These are phyloP conservation scores for Grantiella picta DNA, from an alignment of 2,113 vertebrate genomes.

Conservation along the genomic window DNA sequence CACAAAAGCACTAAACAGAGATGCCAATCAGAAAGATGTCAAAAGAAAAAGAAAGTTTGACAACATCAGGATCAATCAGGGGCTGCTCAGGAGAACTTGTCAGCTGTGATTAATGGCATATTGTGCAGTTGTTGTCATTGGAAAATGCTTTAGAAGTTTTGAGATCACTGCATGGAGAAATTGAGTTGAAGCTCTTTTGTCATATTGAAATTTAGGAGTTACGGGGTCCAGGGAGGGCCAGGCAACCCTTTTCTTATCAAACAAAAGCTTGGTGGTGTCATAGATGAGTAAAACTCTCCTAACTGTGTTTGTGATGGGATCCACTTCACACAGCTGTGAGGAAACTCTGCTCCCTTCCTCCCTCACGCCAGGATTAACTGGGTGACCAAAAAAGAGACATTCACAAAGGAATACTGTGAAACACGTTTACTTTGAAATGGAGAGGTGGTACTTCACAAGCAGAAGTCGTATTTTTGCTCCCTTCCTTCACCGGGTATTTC, in stretches of 20 bases:
- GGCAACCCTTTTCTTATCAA: neutral
- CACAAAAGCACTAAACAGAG: conserved; percentile 42
- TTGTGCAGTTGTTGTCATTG: neutral
- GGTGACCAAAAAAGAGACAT: neutral
- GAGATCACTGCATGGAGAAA: neutral
- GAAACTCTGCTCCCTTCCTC: neutral
- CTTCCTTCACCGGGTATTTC: fast-evolving
- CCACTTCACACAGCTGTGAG: neutral
- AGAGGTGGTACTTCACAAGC: neutral
- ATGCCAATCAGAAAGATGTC: conserved; percentile 15
- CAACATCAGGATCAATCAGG: conserved; percentile 55
- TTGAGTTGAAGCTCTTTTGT: neutral
- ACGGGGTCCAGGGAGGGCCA: neutral
- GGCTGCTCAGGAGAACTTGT: conserved; percentile 27
- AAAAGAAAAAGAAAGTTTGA: conserved; percentile 63
- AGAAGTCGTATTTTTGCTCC: fast-evolving
- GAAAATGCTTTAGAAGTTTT: conserved; percentile 5
- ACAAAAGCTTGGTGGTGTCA: neutral
- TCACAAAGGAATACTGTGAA: neutral
- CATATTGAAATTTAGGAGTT: neutral
- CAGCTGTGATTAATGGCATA: conserved; percentile 48
- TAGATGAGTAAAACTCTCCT: neutral
- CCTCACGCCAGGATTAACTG: neutral
- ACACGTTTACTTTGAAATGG: neutral
- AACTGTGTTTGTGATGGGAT: neutral